A percentile compares a stretch with the other conserved stretches of the same genome.
phyloP scores from a whole-genome alignment of 2,888 invertebrate genomes.

The Drosophila glabriapex region DNA sequence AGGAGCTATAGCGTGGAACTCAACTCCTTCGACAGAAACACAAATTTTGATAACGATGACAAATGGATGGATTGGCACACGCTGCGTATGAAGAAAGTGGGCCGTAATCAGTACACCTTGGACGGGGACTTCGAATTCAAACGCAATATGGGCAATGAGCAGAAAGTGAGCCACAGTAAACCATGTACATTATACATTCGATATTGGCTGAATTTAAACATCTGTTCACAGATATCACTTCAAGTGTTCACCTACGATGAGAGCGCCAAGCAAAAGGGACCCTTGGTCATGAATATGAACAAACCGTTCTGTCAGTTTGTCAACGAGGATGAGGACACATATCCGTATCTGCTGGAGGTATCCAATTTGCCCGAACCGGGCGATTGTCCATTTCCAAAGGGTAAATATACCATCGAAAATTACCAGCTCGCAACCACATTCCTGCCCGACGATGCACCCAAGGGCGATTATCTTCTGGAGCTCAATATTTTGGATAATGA shows the following conservation, averaged over 20 bases:
- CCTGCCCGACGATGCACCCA: slow-evolving; percentile 67
- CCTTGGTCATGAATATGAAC: slow-evolving; percentile 60
- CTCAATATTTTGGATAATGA: slow-evolving; percentile 56
- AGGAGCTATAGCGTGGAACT: slow-evolving; percentile 71
- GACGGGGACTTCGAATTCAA: slow-evolving; percentile 68
- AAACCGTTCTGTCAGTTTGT: slow-evolving; percentile 71
- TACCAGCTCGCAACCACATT: slow-evolving; percentile 71
- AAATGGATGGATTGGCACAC: slow-evolving; percentile 77
- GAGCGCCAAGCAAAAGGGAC: slow-evolving; percentile 47
- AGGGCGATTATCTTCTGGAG: slow-evolving; percentile 72
- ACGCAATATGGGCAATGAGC: slow-evolving; percentile 71
- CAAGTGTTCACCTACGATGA: slow-evolving; percentile 65
- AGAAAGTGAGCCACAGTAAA: slow-evolving; percentile 47
- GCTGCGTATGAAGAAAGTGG: slow-evolving; percentile 70
- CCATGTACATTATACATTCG: background rate
- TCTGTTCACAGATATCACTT: slow-evolving; percentile 46
- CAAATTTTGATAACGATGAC: slow-evolving; percentile 56
- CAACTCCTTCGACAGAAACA: slow-evolving; percentile 65
- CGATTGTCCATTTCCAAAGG: slow-evolving; percentile 74
- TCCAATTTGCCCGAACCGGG: slow-evolving; percentile 71
- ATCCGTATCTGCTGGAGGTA: slow-evolving; percentile 62
- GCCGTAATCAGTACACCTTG: slow-evolving; percentile 69
- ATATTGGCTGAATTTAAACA: background rate
- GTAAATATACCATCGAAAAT: slow-evolving; percentile 65
- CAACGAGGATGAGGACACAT: slow-evolving; percentile 65